Evolutionary conservation across 2,113 vertebrate genomes (phyloP).

Genomic region (Cyanocitta stelleri): DNA sequence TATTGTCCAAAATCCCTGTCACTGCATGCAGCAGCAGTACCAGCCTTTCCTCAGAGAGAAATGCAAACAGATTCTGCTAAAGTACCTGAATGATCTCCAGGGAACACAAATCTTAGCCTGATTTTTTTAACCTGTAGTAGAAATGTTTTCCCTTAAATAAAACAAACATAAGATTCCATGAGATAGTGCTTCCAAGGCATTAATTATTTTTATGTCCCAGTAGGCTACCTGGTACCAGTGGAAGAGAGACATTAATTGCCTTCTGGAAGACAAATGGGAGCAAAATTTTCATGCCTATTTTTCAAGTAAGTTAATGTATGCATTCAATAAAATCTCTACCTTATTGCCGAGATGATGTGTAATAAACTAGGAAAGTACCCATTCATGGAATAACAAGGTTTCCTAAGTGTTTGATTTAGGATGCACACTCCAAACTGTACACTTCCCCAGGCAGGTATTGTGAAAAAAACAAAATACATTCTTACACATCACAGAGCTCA

Average conservation of each 20-base stretch:
- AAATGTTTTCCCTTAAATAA: not conserved
- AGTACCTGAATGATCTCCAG: not conserved
- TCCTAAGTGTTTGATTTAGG: not conserved
- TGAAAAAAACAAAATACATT: not conserved
- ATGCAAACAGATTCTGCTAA: not conserved
- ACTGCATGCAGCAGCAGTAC: accelerated
- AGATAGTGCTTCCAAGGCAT: not conserved
- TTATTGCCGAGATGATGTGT: not conserved
- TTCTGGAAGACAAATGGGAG: not conserved
- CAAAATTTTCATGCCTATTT: not conserved
- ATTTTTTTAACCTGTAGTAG: not conserved
- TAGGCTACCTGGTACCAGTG: not conserved
- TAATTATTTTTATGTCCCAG: not conserved
- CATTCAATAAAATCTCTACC: not conserved
- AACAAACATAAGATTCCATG: not conserved
- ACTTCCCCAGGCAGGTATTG: not conserved
- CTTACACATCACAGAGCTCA: not conserved
- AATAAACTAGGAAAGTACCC: not conserved
- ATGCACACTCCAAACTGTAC: not conserved
- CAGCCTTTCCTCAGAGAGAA: not conserved
- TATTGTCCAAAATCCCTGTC: not conserved
- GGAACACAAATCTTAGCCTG: not conserved
- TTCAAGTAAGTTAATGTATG: not conserved
- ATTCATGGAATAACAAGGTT: not conserved
- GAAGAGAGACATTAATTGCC: not conserved